Evolutionary conservation across 2,113 vertebrate species (phyloP).

Genomic region (Charadrius vociferus): DNA sequence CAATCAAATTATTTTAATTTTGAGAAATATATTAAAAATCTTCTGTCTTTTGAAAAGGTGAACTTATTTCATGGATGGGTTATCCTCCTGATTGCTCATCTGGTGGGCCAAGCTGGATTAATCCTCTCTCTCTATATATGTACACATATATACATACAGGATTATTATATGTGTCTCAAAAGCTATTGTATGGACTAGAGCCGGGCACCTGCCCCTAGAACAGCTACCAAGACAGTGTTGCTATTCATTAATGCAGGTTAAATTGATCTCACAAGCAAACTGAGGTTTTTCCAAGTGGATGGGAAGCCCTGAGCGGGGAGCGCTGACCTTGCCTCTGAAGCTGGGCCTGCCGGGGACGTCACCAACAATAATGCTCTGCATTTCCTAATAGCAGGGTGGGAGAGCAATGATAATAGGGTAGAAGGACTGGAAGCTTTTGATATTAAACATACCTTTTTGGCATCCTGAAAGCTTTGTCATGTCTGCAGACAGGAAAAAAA

Average conservation of each 20-base stretch:
- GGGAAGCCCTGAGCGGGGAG: neutral
- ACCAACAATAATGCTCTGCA: neutral
- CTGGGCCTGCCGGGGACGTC: neutral
- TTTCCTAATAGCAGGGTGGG: neutral
- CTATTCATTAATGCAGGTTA: neutral
- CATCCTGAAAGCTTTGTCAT: slow-evolving; percentile 84
- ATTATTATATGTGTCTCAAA: neutral
- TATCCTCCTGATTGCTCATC: neutral
- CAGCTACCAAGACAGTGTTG: neutral
- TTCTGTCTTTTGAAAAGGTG: neutral
- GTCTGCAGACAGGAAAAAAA: slow-evolving; percentile 75
- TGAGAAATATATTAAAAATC: neutral
- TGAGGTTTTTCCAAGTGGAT: neutral
- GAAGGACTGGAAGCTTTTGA: neutral
- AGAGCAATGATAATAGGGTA: neutral
- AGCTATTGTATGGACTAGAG: neutral
- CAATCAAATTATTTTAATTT: neutral
- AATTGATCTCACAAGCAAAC: neutral
- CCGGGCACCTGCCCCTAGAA: neutral
- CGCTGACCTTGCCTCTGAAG: neutral
- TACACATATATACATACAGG: rapidly evolving
- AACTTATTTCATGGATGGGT: neutral
- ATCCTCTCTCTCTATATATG: neutral
- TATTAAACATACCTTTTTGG: slow-evolving; percentile 85
- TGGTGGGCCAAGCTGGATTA: neutral